phyloP scores from a whole-genome alignment of 2,797 vertebrate genomes.

The Pseudopleuronectes americanus region DNA sequence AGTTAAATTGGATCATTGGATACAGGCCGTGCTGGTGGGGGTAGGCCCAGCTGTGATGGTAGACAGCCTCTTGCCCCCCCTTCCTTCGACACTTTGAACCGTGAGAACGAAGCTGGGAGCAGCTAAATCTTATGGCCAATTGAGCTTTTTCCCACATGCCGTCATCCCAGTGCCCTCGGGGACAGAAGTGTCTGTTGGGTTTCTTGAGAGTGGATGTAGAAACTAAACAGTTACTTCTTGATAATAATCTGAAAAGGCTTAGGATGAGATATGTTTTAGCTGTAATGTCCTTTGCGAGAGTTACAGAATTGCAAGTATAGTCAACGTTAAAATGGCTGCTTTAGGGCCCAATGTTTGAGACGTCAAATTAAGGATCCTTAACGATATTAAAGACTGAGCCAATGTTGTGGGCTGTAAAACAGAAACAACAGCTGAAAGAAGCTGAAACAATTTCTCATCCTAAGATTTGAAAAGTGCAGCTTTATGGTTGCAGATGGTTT shows the following conservation, averaged over 20 bases:
- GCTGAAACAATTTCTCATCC: too few species aligned
- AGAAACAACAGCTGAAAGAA: too few species aligned
- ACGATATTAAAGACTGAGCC: background rate
- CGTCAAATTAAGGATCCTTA: too few species aligned
- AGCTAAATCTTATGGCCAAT: conserved; percentile 30
- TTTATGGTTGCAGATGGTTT: too few species aligned
- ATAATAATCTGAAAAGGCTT: background rate
- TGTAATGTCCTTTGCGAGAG: conserved; percentile 10
- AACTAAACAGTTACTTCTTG: background rate
- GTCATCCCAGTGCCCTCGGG: conserved; percentile 40
- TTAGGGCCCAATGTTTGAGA: background rate
- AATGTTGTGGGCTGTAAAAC: too few species aligned
- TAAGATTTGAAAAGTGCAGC: too few species aligned
- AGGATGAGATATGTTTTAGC: conserved; percentile 2
- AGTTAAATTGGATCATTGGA: conserved; percentile 78
- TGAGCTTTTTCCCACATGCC: conserved; percentile 70
- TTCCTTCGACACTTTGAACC: conserved; percentile 60
- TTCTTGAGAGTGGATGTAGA: conserved; percentile 9
- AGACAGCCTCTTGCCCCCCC: conserved; percentile 40
- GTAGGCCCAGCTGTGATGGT: conserved; percentile 63
- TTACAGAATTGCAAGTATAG: conserved; percentile 5
- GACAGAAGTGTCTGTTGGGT: conserved; percentile 27
- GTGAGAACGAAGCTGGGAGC: conserved; percentile 59
- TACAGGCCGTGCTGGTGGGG: conserved; percentile 71
- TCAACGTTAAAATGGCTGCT: conserved; percentile 1